These are phyloP conservation scores for Cataglyphis cursor DNA, from an alignment of 2,888 invertebrate species.

Conservation along the genomic window DNA sequence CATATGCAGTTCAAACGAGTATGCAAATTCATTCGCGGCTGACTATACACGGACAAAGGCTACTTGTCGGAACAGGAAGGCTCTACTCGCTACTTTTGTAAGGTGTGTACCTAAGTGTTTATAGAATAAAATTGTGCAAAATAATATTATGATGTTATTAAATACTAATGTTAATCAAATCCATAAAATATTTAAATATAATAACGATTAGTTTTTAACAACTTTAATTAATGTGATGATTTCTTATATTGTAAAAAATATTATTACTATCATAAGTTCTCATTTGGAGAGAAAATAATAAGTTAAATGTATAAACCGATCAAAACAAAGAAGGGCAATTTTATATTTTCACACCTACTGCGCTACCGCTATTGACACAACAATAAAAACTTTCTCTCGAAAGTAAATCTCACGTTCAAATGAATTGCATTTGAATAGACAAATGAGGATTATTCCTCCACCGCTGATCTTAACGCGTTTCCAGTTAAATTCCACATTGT, in stretches of 20 bases:
- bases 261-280: not conserved
- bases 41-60: not conserved
- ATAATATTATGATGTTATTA: not conserved
- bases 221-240: not conserved
- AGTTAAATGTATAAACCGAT: not conserved
- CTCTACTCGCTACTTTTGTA: not conserved
- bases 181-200: not conserved
- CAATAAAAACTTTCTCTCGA: not conserved
- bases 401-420: not conserved
- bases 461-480: not conserved
- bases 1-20: constrained; percentile 52
- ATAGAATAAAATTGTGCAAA: not conserved
- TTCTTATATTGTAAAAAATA: not conserved
- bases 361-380: not conserved
- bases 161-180: too few species aligned
- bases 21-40: constrained; percentile 43
- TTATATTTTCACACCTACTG: not conserved
- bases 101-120: not conserved
- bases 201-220: not conserved
- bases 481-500: constrained; percentile 11
- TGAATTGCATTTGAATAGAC: not conserved
- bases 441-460: not conserved
- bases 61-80: constrained; percentile 15
- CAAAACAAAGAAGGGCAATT: not conserved
- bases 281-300: not conserved